Percentiles rank a stretch among this genome's conserved stretches.
Evolutionary conservation across 2,113 vertebrate genomes (phyloP).

Genomic region (Engystomops pustulosus): DNA sequence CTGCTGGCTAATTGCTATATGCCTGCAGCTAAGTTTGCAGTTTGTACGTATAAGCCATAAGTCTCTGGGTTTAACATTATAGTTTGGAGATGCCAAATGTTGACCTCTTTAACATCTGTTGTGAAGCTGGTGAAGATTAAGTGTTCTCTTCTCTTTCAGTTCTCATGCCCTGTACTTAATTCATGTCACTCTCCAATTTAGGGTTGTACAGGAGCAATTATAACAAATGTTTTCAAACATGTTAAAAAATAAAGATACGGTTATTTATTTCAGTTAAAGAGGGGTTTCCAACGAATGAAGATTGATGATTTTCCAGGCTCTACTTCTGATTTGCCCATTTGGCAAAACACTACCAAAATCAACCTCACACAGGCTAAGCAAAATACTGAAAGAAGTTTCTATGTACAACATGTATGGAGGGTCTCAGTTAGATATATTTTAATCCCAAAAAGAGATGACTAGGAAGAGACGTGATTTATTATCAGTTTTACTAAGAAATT

Average conservation of each 20-base stretch:
- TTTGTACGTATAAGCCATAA: not conserved
- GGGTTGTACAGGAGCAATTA: not conserved
- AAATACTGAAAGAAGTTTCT: too few species aligned
- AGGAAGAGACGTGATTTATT: too few species aligned
- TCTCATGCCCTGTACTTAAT: slow-evolving; percentile 18
- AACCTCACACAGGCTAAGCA: too few species aligned
- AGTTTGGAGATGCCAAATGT: slow-evolving; percentile 18
- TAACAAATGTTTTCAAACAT: not conserved
- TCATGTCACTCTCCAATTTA: slow-evolving; percentile 4
- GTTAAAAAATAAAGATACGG: not conserved
- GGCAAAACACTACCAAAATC: too few species aligned
- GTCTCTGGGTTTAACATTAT: not conserved
- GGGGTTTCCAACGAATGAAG: too few species aligned
- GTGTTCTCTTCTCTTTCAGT: slow-evolving; percentile 10
- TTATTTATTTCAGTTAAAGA: too few species aligned
- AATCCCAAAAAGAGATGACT: too few species aligned
- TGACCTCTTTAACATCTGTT: slow-evolving; percentile 9
- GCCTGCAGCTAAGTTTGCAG: slow-evolving; percentile 20
- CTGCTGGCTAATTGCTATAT: slow-evolving; percentile 16
- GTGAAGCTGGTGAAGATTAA: slow-evolving; percentile 29
- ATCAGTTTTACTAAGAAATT: too few species aligned
- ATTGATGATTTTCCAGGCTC: too few species aligned
- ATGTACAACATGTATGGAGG: too few species aligned
- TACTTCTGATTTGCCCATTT: too few species aligned
- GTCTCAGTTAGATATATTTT: too few species aligned